Conservation (phyloP, 2,888 invertebrate species). For the Gisinianus flammeolus region DNA sequence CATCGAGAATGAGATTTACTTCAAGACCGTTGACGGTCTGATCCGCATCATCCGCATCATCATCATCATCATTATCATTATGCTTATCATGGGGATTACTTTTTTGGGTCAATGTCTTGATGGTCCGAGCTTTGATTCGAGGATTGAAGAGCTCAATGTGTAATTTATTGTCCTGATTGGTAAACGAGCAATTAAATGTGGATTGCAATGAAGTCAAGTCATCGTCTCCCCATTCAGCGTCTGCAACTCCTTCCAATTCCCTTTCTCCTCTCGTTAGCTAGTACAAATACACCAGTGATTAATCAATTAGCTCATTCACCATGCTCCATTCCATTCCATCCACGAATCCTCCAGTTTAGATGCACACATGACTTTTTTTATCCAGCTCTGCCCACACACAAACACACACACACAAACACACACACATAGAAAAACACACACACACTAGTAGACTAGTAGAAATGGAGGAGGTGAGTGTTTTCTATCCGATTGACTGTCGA, state of each 20-base stretch:
- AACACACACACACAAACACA: not conserved
- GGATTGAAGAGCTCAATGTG: slow-evolving; percentile 43
- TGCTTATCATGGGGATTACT: not conserved
- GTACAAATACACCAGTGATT: slow-evolving; percentile 10
- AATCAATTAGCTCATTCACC: slow-evolving; percentile 32
- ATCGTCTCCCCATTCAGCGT: slow-evolving; percentile 53
- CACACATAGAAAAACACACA: slow-evolving; percentile 15
- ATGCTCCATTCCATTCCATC: not conserved
- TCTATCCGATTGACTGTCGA: not conserved
- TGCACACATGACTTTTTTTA: not conserved
- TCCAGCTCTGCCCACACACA: not conserved
- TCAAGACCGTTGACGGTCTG: not conserved
- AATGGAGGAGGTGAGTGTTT: not conserved
- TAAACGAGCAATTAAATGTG: slow-evolving; percentile 57
- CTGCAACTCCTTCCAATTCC: slow-evolving; percentile 51
- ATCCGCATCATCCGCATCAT: not conserved
- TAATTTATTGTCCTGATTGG: slow-evolving; percentile 42
- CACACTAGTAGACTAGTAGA: no score
- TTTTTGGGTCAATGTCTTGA: slow-evolving; percentile 3
- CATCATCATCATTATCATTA: not conserved
- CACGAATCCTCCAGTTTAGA: not conserved
- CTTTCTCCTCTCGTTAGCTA: slow-evolving; percentile 44
- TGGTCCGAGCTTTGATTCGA: not conserved
- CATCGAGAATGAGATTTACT: slow-evolving; percentile 49
- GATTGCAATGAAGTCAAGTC: slow-evolving; percentile 52